Base-by-base conservation (phyloP, 2,797 vertebrate species). In the Chelidonichthys spinosus region DNA sequence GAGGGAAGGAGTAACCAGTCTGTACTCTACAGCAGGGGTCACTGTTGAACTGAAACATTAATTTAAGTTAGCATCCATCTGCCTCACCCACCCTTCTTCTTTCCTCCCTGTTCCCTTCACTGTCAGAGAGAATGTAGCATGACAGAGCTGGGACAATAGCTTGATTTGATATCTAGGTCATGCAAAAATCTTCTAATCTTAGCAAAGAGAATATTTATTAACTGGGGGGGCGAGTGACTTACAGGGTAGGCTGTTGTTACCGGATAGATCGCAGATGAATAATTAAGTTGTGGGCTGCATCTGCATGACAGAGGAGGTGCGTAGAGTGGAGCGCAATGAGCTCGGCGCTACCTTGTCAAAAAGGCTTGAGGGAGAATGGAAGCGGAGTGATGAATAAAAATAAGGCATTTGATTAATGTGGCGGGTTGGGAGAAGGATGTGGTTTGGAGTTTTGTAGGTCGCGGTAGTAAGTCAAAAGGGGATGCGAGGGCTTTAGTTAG, bases 91-190 rank as follows among this genome's bases (percentile, higher is more conserved):
- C n/a, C 15, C 33, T 58, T 18, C 39, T 55, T 44, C 63, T 49
- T n/a, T 10, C 25, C 63, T 40, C 10, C 43, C 69, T 7, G 50
- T 33, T 72, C 15, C 55, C 37, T 53, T 69, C 74, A 49, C 71
- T 78, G 70, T 81, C 72, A 71, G 64, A 74, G 65, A 81, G 83
- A 79, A 86, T 80, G 69, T 75, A 78, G 81, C 65, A 75, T 79
- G 80, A 89, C 89, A 79, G 78, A 70, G 85, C 75, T 76, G 76
- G 79, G 89, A 91, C 81, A 87, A 89, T 90, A 85, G 89, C 83
- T 85, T 84, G 72, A 88, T 94, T 90, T 90, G 88, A 91, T 91
- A 94, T 94, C 86, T 92, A 75, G 92, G 92, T 94, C 93, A 92
- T 84, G 78, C 62, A 74, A 92, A 53, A 93, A 91, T 86, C 88